Base-by-base conservation (phyloP, 2,888 invertebrate species). In the Siphlonurus alternatus region DNA sequence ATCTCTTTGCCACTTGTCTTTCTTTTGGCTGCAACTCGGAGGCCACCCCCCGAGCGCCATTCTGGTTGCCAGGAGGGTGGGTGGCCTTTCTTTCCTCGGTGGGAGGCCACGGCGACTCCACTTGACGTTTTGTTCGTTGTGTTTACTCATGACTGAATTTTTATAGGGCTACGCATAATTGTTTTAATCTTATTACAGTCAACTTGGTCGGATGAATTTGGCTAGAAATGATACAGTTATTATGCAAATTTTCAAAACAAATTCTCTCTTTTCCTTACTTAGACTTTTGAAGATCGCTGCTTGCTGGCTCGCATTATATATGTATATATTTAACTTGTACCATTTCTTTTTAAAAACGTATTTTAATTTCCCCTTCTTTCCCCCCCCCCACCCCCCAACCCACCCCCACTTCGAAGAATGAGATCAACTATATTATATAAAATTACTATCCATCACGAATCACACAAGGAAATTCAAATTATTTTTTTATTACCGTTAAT, bases 141-240 rank as follows among this genome's bases (percentile, higher is more conserved):
- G 62, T 62, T 62, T 62, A 62, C 62, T 24, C 62, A 20, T 62
- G 62, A 62, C 5, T 62, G 62, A 62, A 62, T 62, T 62, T 62
- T 62, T 62, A 62, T 62, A 62, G 38, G 53, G 18, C 51, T 53
- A 19, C 53, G 62, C 62, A 62, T 62, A 62, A 62, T 62, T 62
- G 53, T 62, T 62, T 62, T 62, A 62, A 62, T 62, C 62, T 62
- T 62, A 62, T 62, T 62, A 62, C 23, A 62, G 20, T 24, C 62
- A n/a, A 7, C 62, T 62, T 62, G 15, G 38, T 38, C 38, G n/a
- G 53, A 25, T 62, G 62, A 23, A 62, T 62, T 62, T 62, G 62
- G 62, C 23, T 62, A 62, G 20, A 62, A 62, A 62, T 62, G 62
- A 62, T 62, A 62, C 62, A 62, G 62, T 62, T 62, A 62, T 62